Evolutionary conservation across 2,797 vertebrate genomes (phyloP).

Genomic region (Thunnus albacares): DNA sequence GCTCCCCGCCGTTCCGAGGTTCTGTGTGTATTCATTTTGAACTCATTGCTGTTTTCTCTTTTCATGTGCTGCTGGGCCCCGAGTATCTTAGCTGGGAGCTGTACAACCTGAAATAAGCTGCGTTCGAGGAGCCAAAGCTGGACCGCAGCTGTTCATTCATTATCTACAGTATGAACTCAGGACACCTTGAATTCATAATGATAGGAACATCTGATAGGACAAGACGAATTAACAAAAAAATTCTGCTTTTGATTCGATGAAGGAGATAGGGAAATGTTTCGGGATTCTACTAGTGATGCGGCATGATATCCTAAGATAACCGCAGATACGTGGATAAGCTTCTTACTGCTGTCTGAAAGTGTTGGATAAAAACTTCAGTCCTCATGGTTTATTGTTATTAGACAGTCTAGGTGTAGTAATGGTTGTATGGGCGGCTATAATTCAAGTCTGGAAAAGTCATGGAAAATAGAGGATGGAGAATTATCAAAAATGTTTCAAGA

Average conservation of each 20-base stretch:
- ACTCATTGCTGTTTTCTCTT: conserved; percentile 62
- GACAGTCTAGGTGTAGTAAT: not conserved
- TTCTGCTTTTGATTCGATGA: conserved; percentile 47
- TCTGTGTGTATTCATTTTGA: conserved; percentile 69
- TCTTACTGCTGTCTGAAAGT: conserved; percentile 17
- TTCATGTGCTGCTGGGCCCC: conserved; percentile 61
- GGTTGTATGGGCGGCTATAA: not conserved
- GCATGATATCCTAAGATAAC: conserved; percentile 32
- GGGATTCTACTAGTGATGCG: conserved; percentile 6
- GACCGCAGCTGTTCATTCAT: conserved; percentile 71
- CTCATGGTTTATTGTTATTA: not conserved
- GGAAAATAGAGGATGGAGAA: conserved; percentile 3
- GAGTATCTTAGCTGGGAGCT: conserved; percentile 57
- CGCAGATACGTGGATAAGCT: conserved; percentile 43
- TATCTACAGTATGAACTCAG: conserved; percentile 58
- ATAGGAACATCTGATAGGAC: conserved; percentile 58
- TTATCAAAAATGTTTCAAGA: conserved; percentile 22
- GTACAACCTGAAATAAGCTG: conserved; percentile 41
- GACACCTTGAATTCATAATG: conserved; percentile 69
- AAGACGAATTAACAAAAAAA: conserved; percentile 19
- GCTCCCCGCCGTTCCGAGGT: conserved; percentile 58
- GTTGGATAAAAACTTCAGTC: not conserved
- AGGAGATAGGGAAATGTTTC: conserved; percentile 47
- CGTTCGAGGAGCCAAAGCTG: conserved; percentile 55
- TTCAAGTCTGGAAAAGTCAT: conserved; percentile 32